These are phyloP conservation scores for Stomorhina lunata DNA, from an alignment of 2,888 invertebrate genomes.

Conservation along the genomic window DNA sequence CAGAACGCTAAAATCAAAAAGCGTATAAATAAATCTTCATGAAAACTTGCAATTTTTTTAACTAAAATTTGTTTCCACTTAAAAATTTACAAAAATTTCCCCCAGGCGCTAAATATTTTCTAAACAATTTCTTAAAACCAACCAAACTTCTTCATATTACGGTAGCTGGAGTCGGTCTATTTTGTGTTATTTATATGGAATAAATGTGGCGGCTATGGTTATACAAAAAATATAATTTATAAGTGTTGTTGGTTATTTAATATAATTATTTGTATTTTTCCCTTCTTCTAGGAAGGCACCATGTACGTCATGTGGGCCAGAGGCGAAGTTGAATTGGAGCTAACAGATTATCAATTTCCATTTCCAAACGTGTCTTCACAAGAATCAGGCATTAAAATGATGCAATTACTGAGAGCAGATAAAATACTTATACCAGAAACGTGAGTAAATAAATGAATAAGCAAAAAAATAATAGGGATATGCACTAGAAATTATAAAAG, in stretches of 20 bases:
- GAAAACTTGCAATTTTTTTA: no score
- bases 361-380: slow-evolving; percentile 79
- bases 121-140: no score
- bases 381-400: slow-evolving; percentile 87
- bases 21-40: no score
- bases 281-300: slow-evolving; percentile 87
- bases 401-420: slow-evolving; percentile 83
- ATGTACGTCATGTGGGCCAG: slow-evolving; percentile 92
- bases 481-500: neutral
- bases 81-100: no score
- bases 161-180: no score
- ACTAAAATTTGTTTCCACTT: no score
- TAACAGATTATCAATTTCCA: slow-evolving; percentile 78
- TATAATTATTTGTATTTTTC: neutral
- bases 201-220: neutral
- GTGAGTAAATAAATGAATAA: slow-evolving; percentile 69
- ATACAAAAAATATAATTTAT: no score
- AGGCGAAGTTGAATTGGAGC: slow-evolving; percentile 85
- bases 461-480: neutral
- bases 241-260: neutral
- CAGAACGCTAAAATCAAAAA: no score
- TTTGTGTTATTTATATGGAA: no score
- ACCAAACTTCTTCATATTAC: no score
- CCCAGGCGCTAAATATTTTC: no score
- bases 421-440: slow-evolving; percentile 79